Evolutionary conservation across 2,113 vertebrate species (phyloP).

Genomic region (Phaethon lepturus): DNA sequence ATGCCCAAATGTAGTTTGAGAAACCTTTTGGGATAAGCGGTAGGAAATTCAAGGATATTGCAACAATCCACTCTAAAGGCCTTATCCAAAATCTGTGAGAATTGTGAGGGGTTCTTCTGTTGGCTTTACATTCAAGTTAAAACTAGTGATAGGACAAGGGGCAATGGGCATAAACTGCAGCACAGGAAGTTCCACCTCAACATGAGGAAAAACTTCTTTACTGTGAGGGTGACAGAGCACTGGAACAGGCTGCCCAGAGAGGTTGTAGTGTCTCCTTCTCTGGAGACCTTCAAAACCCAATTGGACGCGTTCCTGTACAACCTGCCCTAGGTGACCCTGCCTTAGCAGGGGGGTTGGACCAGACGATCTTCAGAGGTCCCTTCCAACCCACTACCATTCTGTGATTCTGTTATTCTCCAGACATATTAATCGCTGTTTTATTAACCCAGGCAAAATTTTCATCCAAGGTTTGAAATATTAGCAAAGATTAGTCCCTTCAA

Average conservation of each 20-base stretch:
- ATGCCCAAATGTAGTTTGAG: background rate
- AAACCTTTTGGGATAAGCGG: background rate
- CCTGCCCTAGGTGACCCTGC: no score
- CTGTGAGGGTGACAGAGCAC: no score
- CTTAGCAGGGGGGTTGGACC: no score
- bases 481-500: background rate
- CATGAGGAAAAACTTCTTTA: no score
- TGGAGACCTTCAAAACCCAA: no score
- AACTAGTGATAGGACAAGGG: background rate
- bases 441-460: background rate
- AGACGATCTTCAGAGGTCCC: no score
- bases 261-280: no score
- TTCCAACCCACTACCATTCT: no score
- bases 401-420: background rate
- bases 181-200: no score
- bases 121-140: background rate
- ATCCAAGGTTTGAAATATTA: background rate
- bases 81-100: background rate
- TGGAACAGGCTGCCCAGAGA: no score
- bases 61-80: background rate
- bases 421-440: background rate
- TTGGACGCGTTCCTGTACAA: no score
- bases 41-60: background rate
- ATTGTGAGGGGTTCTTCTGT: background rate
- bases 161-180: no score